Evolutionary conservation across 2,797 vertebrate species (phyloP).

Genomic region (Coreius guichenoti): DNA sequence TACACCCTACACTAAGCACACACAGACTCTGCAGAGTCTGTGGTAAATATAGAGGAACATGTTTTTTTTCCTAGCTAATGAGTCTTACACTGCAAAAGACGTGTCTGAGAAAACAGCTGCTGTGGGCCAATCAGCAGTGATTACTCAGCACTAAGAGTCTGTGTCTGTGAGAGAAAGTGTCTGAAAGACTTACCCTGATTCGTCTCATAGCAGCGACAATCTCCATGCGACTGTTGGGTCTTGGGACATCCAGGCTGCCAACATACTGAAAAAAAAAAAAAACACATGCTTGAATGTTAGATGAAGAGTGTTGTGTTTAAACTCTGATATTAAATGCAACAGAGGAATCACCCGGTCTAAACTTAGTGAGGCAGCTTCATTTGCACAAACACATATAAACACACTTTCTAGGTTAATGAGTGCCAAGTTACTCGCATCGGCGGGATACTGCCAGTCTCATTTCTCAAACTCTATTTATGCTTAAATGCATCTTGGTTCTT

Average conservation of each 20-base stretch:
- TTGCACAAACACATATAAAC: conserved; percentile 9
- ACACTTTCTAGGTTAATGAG: conserved; percentile 12
- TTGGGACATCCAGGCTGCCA: conserved; percentile 88
- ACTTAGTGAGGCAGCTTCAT: conserved; percentile 16
- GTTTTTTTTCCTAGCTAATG: conserved; percentile 32
- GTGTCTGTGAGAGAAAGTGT: conserved; percentile 20
- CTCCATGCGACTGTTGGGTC: conserved; percentile 94
- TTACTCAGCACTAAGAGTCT: conserved; percentile 46
- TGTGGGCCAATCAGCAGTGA: conserved; percentile 31
- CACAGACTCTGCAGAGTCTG: conserved; percentile 1
- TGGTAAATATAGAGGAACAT: conserved; percentile 37
- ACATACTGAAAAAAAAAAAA: conserved; percentile 84
- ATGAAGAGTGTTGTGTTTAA: background rate
- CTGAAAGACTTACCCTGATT: conserved; percentile 84
- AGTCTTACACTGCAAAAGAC: conserved; percentile 20
- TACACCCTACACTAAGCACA: conserved; percentile 4
- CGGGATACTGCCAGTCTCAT: background rate
- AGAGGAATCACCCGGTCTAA: background rate
- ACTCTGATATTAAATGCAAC: background rate
- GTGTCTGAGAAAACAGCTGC: conserved; percentile 39
- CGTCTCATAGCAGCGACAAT: conserved; percentile 93
- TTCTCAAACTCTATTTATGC: background rate
- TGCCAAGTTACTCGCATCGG: background rate
- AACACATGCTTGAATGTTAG: conserved; percentile 40
- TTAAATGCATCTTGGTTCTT: background rate